Percentiles rank a stretch among this genome's conserved stretches.
phyloP scores from a whole-genome alignment of 2,113 vertebrate species.

The Strix aluco region DNA sequence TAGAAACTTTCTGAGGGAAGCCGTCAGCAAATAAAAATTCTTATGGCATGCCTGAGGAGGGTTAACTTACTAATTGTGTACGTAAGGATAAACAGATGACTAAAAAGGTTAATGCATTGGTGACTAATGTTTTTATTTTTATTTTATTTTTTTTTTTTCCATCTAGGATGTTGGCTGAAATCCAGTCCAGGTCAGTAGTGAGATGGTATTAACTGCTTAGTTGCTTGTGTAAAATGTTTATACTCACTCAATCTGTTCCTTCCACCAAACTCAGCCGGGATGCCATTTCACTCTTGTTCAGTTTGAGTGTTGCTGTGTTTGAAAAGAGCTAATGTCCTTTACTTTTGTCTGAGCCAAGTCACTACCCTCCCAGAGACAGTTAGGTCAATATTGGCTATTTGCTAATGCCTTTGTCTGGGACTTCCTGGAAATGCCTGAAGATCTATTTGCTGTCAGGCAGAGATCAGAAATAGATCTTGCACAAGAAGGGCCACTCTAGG shows the following conservation, averaged over 20 bases:
- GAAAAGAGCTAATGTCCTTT: neutral
- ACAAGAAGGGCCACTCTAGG: neutral
- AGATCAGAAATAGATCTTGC: constrained; percentile 44
- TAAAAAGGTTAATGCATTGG: neutral
- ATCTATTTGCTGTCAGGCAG: constrained; percentile 15
- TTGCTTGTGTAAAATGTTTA: neutral
- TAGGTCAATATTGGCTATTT: neutral
- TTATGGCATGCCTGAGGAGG: neutral
- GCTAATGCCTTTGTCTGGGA: neutral
- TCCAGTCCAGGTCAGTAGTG: neutral
- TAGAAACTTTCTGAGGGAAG: neutral
- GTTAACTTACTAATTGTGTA: accelerated
- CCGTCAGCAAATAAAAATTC: neutral
- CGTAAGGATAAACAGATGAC: neutral
- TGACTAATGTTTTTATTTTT: neutral
- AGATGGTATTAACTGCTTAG: neutral
- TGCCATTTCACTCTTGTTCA: neutral
- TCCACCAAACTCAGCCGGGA: neutral
- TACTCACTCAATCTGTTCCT: neutral
- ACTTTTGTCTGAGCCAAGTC: neutral
- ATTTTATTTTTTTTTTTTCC: neutral
- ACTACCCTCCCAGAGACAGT: neutral
- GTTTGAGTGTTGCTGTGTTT: neutral
- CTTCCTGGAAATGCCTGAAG: constrained; percentile 33
- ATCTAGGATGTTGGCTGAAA: neutral